phyloP scores from a whole-genome alignment of 2,797 vertebrate genomes.

The Staurois parvus region DNA sequence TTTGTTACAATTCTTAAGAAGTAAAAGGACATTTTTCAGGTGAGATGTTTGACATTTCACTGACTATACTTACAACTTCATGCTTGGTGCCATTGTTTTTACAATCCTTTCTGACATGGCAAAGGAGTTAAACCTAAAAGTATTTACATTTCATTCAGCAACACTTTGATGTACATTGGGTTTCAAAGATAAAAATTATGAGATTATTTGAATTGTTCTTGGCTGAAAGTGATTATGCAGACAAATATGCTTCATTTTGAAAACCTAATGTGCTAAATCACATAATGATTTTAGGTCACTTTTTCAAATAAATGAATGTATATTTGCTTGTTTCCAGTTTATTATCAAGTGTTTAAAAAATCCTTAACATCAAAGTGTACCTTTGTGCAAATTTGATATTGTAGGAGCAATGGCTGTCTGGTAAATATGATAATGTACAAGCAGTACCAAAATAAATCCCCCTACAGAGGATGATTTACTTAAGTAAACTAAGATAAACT shows the following conservation, averaged over 20 bases:
- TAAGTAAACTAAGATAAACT: too few relatives aligned
- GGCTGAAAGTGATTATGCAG: not conserved
- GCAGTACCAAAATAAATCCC: too few relatives aligned
- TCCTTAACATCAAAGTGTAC: too few relatives aligned
- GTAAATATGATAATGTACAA: too few relatives aligned
- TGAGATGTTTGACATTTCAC: slow-evolving; percentile 28
- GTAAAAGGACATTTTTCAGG: slow-evolving; percentile 29
- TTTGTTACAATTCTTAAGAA: slow-evolving; percentile 7
- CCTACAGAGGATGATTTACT: too few relatives aligned
- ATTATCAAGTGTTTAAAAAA: too few relatives aligned
- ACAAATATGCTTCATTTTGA: not conserved
- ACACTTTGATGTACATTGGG: not conserved
- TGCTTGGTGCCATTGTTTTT: not conserved
- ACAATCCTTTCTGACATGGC: not conserved
- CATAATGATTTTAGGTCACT: too few relatives aligned
- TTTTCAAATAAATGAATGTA: too few relatives aligned
- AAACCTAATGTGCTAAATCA: too few relatives aligned
- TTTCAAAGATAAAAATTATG: not conserved
- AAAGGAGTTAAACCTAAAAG: not conserved
- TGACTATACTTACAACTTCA: not conserved
- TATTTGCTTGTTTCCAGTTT: too few relatives aligned
- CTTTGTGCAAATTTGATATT: too few relatives aligned
- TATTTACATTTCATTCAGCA: not conserved
- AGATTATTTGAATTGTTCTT: slow-evolving; percentile 22
- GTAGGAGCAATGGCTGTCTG: too few relatives aligned